Base-by-base conservation (phyloP, 2,888 invertebrate species). In the Eupithecia exiguata region DNA sequence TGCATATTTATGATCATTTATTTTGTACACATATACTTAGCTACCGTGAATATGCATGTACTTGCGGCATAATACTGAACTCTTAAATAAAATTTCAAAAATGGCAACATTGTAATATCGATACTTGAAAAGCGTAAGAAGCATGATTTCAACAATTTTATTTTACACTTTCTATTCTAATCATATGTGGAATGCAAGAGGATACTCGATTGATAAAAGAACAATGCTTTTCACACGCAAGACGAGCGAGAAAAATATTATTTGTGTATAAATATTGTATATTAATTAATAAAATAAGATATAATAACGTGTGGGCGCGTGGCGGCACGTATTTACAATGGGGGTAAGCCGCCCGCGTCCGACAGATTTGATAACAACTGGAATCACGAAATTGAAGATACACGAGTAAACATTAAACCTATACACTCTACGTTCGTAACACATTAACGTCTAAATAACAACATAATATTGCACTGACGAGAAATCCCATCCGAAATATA, bases 141-240 rank as follows among this genome's bases (percentile, higher is more conserved):
- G 81, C 82, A 82, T 78, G 77, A 79, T 80, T 82, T 81, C 79
- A 77, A 77, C 71, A 78, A 77, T 80, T 82, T 80, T 77, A 77
- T 72, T 78, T 78, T 83, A 83, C 84, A 78, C 72, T 77, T 77
- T 71, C 49, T 71, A 83, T 81, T 87, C 87, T 91, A 89, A 89
- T 85, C 86, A 83, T 85, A 88, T 85, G 89, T 93, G 93, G 94
- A 94, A 94, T 94, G 93, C 93, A 92, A 90, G 87, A 89, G 90
- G 91, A 85, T 86, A 84, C 84, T 84, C 84, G 82, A 86, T 86
- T 83, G 85, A 85, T 82, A 82, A 82, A 87, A 84, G 86, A 58
- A 58, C 58, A 58, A 87, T 85, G 61, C 53, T 40, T 58, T 68
- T 58, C 40, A 53, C 36, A 69, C 70, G 69, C 84, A 86, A 86